Base-by-base conservation (phyloP, 2,888 invertebrate species). In the Rhamphomyia laevipes region DNA sequence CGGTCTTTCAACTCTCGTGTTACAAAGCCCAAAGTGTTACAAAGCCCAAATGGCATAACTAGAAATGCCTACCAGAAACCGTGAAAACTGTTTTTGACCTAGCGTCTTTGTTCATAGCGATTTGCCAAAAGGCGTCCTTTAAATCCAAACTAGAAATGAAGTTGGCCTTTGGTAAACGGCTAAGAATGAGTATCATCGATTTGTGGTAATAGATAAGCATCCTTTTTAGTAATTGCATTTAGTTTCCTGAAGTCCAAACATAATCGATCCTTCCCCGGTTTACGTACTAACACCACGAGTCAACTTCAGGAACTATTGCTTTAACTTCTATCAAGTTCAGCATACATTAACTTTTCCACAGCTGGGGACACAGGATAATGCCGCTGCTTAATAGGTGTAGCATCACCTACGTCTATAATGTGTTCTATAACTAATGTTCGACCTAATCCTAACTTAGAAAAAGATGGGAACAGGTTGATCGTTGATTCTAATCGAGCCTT, bases 141-240 rank as follows among this genome's bases (percentile, higher is more conserved):
- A 59, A 46, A 42, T 61, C 61, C 1, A 61, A 42, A 2, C 58
- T 58, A 3, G 55, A 55, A 7, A 63, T 56, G 38, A 55, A 61
- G 7, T 49, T 45, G 2, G 62, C 21, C 4, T 46, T 40, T 2
- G 55, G 46, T 4, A 62, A 46, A 12, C 58, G 56, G 16, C 57
- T 55, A 21, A 62, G 37, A 1, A 61, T 58, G 7, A n/a, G n/a
- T n/a, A n/a, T 51, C 52, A 2, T 50, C 44, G 35, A 61, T 59
- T 4, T 45, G 31, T 10, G 56, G 1, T 13, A 33, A 1, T 48
- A 42, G 21, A 42, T 50, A 50, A 15, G 46, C 43, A 13, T 46
- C 46, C n/a, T 47, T 37, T 16, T 43, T 43, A 3, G 50, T 50
- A 4, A 42, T 7, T 15, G 13, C 17, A 21, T 50, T 50, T 2